A percentile compares a stretch with the other conserved stretches of the same genome.
phyloP scores from a whole-genome alignment of 2,113 vertebrate genomes.

The Tetrao urogallus region DNA sequence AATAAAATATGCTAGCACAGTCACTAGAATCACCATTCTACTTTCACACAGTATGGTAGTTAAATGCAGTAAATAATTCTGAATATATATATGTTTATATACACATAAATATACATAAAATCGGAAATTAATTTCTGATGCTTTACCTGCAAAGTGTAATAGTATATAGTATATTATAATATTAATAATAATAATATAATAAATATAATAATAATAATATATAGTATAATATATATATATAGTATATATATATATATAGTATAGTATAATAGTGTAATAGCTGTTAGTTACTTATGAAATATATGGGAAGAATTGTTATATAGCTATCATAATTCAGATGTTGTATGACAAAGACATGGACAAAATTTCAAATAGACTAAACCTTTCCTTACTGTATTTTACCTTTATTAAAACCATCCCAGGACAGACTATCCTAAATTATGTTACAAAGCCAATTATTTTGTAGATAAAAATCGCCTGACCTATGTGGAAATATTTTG shows the following conservation, averaged over 20 bases:
- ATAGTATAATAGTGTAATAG: too few relatives aligned
- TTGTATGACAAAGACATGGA: neutral
- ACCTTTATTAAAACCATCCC: neutral
- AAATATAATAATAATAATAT: too few relatives aligned
- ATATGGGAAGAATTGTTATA: neutral
- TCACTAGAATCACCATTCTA: conserved; percentile 1
- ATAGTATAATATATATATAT: too few relatives aligned
- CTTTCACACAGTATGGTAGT: conserved; percentile 5
- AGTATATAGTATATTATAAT: too few relatives aligned
- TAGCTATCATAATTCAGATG: neutral
- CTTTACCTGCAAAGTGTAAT: neutral
- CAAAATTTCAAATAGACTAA: neutral
- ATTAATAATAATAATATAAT: too few relatives aligned
- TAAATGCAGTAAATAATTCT: conserved; percentile 48
- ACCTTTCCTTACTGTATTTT: neutral
- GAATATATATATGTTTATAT: too few relatives aligned
- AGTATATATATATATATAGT: too few relatives aligned
- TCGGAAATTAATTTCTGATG: conserved; percentile 2
- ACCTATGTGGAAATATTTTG: neutral
- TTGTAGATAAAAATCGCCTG: neutral
- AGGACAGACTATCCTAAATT: neutral
- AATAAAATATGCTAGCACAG: conserved; percentile 33
- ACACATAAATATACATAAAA: too few relatives aligned
- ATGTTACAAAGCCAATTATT: neutral
- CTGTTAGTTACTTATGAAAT: conserved; percentile 22